Conservation (phyloP, 1,140 invertebrate genomes). For the Bombus ignitus region DNA sequence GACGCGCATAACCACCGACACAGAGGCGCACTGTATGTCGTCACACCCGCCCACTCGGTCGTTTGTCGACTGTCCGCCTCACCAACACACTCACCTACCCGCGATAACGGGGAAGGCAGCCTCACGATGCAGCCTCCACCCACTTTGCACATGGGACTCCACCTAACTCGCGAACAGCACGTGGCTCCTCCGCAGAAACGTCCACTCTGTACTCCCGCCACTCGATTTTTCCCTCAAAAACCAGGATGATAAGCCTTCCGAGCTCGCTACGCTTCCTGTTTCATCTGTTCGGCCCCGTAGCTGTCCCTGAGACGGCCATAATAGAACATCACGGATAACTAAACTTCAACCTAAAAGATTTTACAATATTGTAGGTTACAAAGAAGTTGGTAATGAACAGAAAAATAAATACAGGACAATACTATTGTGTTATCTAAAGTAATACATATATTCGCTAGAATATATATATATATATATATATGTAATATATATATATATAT, state of each 20-base stretch:
- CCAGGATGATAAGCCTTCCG: not conserved
- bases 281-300: not conserved
- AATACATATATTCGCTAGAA: too few species aligned
- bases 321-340: not conserved
- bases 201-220: constrained; percentile 25
- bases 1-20: constrained; percentile 69
- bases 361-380: not conserved
- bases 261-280: not conserved
- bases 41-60: constrained; percentile 79
- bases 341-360: not conserved
- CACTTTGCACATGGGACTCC: constrained; percentile 79
- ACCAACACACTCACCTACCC: constrained; percentile 66
- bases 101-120: constrained; percentile 77
- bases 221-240: not conserved
- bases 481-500: too few species aligned
- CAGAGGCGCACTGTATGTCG: constrained; percentile 40
- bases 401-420: not conserved
- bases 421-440: too few species aligned
- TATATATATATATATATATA: too few species aligned
- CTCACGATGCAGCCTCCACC: constrained; percentile 80
- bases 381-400: not conserved
- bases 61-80: constrained; percentile 41
- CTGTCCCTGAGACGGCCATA: constrained; percentile 23
- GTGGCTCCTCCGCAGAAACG: constrained; percentile 67
- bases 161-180: constrained; percentile 79